These are phyloP conservation scores for Eciton burchellii DNA, from an alignment of 1,140 invertebrate species.

Conservation along the genomic window DNA sequence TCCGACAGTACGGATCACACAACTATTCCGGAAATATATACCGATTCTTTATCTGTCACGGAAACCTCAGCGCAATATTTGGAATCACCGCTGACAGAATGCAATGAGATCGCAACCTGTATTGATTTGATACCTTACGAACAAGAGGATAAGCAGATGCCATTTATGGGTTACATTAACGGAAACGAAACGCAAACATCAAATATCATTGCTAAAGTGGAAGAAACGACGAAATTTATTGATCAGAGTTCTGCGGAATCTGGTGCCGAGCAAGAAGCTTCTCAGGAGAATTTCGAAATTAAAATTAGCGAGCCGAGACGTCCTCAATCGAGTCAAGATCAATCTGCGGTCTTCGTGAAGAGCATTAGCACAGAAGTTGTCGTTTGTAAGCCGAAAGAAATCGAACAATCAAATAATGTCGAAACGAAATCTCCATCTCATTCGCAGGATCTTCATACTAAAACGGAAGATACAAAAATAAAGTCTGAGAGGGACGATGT, in stretches of 20 bases:
- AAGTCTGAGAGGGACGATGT: slow-evolving; percentile 80
- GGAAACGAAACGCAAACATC: slow-evolving; percentile 34
- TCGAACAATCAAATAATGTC: slow-evolving; percentile 11
- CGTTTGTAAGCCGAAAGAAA: slow-evolving; percentile 37
- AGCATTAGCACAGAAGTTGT: slow-evolving; percentile 19
- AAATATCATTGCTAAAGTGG: slow-evolving; percentile 68
- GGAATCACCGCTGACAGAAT: slow-evolving; percentile 83
- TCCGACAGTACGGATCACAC: slow-evolving; percentile 82
- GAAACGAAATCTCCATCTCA: slow-evolving; percentile 9
- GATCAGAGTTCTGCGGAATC: slow-evolving; percentile 82
- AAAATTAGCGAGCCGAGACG: not conserved
- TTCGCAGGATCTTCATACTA: not conserved
- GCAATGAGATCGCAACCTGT: slow-evolving; percentile 78
- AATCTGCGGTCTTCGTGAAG: slow-evolving; percentile 22
- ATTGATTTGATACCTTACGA: slow-evolving; percentile 82
- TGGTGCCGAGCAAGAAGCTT: slow-evolving; percentile 72
- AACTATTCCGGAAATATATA: slow-evolving; percentile 80
- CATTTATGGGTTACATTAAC: slow-evolving; percentile 30
- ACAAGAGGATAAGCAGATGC: slow-evolving; percentile 64
- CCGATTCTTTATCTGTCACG: slow-evolving; percentile 82
- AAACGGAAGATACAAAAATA: slow-evolving; percentile 10
- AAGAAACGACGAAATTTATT: slow-evolving; percentile 78
- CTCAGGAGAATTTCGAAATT: slow-evolving; percentile 4
- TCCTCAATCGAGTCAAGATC: slow-evolving; percentile 6
- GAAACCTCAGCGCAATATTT: slow-evolving; percentile 82